These are phyloP conservation scores for Ischnura elegans DNA, from an alignment of 2,888 invertebrate genomes.

Conservation along the genomic window DNA sequence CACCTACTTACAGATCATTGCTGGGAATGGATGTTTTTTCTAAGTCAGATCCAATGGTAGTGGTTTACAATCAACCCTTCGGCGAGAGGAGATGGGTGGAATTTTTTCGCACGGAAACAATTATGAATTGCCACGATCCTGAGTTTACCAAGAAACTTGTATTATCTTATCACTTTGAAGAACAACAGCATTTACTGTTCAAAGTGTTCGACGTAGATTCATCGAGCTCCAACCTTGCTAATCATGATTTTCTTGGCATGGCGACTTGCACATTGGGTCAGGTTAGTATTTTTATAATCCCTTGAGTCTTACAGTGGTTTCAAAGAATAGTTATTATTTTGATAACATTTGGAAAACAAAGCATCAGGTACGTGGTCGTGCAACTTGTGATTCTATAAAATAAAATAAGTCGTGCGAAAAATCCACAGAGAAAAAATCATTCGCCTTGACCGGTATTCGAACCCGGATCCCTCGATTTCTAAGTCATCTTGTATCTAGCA, in stretches of 20 bases:
- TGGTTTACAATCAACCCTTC: constrained; percentile 76
- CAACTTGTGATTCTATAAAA: too few relatives aligned
- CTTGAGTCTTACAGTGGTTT: too few relatives aligned
- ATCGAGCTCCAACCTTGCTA: constrained; percentile 74
- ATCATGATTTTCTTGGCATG: constrained; percentile 79
- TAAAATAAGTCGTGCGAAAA: too few relatives aligned
- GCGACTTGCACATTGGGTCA: constrained; percentile 80
- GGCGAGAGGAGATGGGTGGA: constrained; percentile 76
- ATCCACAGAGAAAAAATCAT: too few relatives aligned
- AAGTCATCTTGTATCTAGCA: too few relatives aligned
- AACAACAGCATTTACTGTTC: constrained; percentile 80
- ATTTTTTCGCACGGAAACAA: constrained; percentile 77
- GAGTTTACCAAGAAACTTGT: constrained; percentile 80
- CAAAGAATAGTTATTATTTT: too few relatives aligned
- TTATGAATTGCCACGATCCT: constrained; percentile 78
- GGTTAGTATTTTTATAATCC: neutral
- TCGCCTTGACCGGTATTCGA: too few relatives aligned
- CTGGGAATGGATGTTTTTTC: constrained; percentile 79
- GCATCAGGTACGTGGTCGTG: too few relatives aligned
- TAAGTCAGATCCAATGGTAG: constrained; percentile 81
- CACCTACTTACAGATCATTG: constrained; percentile 76
- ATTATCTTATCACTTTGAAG: constrained; percentile 81
- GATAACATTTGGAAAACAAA: too few relatives aligned
- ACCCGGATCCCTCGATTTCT: too few relatives aligned
- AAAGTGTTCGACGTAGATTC: constrained; percentile 78